phyloP scores from a whole-genome alignment of 1,140 invertebrate species.

The Drosophila pachea region DNA sequence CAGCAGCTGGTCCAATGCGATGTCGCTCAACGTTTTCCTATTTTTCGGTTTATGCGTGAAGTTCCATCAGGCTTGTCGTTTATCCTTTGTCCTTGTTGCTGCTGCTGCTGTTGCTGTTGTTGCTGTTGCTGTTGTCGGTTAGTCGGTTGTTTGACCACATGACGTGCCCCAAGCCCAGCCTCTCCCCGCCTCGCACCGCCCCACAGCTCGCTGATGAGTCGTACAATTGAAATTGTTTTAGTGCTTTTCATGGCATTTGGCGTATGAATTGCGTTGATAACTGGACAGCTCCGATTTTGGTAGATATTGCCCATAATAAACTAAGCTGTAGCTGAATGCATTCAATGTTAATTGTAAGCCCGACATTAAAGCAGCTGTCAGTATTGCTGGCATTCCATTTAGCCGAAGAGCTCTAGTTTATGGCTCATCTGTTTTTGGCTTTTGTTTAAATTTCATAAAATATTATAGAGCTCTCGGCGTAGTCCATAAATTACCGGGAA shows the following conservation, averaged over 20 bases:
- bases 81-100: constrained; percentile 28
- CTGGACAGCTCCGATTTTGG: constrained; percentile 1
- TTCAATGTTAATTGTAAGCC: too few species aligned
- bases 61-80: constrained; percentile 49
- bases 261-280: constrained; percentile 46
- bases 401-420: background rate
- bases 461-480: background rate
- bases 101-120: constrained; percentile 5
- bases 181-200: constrained; percentile 9
- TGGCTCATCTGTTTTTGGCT: background rate
- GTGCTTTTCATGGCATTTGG: constrained; percentile 41
- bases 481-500: constrained; percentile 3
- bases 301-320: background rate
- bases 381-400: background rate
- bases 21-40: constrained; percentile 35
- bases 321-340: background rate
- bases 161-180: constrained; percentile 46
- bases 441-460: background rate
- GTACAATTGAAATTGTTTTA: constrained; percentile 53
- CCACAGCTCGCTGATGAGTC: constrained; percentile 27
- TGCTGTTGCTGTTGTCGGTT: constrained; percentile 31
- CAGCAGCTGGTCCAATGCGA: constrained; percentile 60
- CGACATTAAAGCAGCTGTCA: too few species aligned
- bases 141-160: constrained; percentile 70
- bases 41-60: constrained; percentile 53